Conservation (phyloP, 1,140 invertebrate species). For the Zaprionus taronus region DNA sequence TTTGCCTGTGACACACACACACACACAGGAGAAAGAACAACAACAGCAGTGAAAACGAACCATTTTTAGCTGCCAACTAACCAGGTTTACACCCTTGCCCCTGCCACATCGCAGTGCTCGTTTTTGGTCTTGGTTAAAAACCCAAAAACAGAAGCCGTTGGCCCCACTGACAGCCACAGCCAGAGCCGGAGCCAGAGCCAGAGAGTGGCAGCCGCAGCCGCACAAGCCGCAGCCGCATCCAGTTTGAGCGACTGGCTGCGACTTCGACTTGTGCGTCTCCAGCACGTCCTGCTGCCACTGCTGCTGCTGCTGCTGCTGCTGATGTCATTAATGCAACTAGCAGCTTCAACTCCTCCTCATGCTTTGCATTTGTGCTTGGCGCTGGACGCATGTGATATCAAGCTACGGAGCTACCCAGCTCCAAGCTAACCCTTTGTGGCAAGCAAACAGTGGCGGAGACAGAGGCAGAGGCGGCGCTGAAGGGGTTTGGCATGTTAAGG, state of each 20-base stretch:
- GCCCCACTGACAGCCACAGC: constrained; percentile 58
- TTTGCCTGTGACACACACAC: constrained; percentile 58
- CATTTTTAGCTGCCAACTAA: constrained; percentile 43
- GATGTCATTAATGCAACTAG: constrained; percentile 80
- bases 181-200: constrained; percentile 25
- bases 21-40: constrained; percentile 11
- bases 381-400: constrained; percentile 62
- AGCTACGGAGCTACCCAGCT: neutral
- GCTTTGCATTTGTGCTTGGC: constrained; percentile 60
- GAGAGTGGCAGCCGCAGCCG: constrained; percentile 32
- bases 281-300: constrained; percentile 24
- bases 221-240: constrained; percentile 31
- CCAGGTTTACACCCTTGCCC: constrained; percentile 8
- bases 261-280: constrained; percentile 73
- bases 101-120: neutral
- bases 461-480: neutral
- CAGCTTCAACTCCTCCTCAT: constrained; percentile 33
- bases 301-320: constrained; percentile 17
- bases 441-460: constrained; percentile 30
- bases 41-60: constrained; percentile 19
- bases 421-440: constrained; percentile 28
- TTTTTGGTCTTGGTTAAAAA: neutral
- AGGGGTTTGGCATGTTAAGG: too few species aligned
- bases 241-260: constrained; percentile 75
- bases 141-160: constrained; percentile 22